Conservation (phyloP, 2,888 invertebrate species). For the Empis livida region DNA sequence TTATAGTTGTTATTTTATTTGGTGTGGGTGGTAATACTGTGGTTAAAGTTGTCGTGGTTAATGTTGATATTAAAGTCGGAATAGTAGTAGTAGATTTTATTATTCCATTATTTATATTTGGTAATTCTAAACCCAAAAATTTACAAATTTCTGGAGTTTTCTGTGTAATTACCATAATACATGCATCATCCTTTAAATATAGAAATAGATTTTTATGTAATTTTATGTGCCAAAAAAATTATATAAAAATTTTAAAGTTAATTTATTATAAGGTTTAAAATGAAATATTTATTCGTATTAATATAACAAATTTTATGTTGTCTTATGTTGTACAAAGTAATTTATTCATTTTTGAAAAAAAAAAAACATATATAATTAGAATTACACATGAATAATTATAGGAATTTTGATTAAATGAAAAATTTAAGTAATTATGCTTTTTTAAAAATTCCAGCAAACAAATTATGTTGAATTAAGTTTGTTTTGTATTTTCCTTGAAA, state of each 20-base stretch:
- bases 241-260: not conserved
- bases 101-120: not conserved
- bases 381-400: too few relatives aligned
- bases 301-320: too few relatives aligned
- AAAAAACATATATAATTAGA: too few relatives aligned
- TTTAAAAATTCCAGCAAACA: too few relatives aligned
- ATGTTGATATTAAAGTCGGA: slow-evolving; percentile 12
- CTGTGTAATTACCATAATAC: slow-evolving; percentile 29
- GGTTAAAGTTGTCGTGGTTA: not conserved
- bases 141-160: slow-evolving; percentile 30
- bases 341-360: too few relatives aligned
- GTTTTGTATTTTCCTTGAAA: too few relatives aligned
- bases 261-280: not conserved
- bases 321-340: too few relatives aligned
- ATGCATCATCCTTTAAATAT: slow-evolving; percentile 25
- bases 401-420: too few relatives aligned
- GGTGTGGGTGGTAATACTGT: not conserved
- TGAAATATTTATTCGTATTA: not conserved
- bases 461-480: too few relatives aligned
- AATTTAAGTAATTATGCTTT: too few relatives aligned
- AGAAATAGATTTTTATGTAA: too few relatives aligned
- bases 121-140: slow-evolving; percentile 23
- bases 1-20: slow-evolving; percentile 1
- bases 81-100: slow-evolving; percentile 9
- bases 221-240: too few relatives aligned